Evolutionary conservation across 2,113 vertebrate genomes (phyloP).

Genomic region (Callospermophilus lateralis): DNA sequence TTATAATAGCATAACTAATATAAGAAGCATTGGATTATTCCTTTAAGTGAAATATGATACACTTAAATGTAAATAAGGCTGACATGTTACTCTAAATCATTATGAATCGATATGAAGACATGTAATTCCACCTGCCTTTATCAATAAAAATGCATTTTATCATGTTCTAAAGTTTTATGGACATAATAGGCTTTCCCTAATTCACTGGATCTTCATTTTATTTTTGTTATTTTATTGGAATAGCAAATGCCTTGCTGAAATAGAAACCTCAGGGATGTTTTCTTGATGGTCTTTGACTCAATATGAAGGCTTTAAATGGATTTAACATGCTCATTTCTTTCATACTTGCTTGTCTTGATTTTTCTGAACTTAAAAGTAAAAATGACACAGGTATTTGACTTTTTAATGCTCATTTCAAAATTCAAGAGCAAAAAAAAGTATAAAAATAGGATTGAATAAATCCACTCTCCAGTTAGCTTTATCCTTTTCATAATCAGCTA

Average conservation of each 20-base stretch:
- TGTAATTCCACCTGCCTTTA: conserved; percentile 22
- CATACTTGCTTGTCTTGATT: neutral
- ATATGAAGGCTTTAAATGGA: neutral
- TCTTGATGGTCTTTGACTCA: neutral
- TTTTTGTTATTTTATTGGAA: conserved; percentile 41
- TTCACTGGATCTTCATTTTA: conserved; percentile 15
- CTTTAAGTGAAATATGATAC: conserved; percentile 46
- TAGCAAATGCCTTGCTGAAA: conserved; percentile 18
- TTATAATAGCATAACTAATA: conserved; percentile 27
- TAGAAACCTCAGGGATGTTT: neutral
- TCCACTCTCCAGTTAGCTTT: neutral
- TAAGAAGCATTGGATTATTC: neutral
- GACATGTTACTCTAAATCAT: neutral
- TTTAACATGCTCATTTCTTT: neutral
- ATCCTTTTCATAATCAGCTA: neutral
- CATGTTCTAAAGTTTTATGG: neutral
- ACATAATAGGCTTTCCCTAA: neutral
- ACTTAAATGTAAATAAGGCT: conserved; percentile 11
- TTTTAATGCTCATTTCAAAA: neutral
- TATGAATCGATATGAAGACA: conserved; percentile 13
- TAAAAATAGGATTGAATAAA: neutral
- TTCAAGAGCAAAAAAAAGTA: neutral
- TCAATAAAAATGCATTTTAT: conserved; percentile 22
- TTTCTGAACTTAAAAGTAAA: conserved; percentile 39
- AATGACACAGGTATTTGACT: neutral